Conservation (phyloP, 2,113 vertebrate species). For the Laterallus jamaicensis region DNA sequence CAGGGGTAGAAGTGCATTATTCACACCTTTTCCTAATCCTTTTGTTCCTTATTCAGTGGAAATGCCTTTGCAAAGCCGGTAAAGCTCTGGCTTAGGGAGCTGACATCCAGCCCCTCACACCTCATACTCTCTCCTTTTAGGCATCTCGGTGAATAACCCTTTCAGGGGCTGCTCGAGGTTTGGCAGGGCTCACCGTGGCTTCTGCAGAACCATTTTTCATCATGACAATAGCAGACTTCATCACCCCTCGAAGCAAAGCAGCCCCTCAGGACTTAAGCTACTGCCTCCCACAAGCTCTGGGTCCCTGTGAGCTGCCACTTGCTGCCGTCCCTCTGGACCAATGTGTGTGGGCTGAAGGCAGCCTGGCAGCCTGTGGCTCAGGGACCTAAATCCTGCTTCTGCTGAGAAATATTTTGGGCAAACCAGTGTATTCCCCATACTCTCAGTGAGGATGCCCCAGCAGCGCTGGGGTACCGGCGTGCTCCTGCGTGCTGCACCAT, state of each 20-base stretch:
- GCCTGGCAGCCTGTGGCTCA: background rate
- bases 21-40: slow-evolving; percentile 55
- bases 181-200: accelerated
- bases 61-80: background rate
- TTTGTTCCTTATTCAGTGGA: slow-evolving; percentile 26
- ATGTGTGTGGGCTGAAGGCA: background rate
- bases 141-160: accelerated
- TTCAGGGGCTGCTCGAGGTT: background rate
- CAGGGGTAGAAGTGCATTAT: slow-evolving; percentile 48
- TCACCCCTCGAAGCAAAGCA: background rate
- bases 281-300: background rate
- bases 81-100: background rate
- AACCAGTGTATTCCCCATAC: accelerated
- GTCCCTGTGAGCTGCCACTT: accelerated
- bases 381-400: background rate
- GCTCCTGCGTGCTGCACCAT: too few relatives aligned
- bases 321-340: accelerated
- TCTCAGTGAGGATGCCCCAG: accelerated
- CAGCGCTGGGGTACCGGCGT: accelerated
- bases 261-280: too few relatives aligned
- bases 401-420: background rate
- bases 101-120: background rate
- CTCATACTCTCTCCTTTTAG: accelerated
- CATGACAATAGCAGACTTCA: accelerated
- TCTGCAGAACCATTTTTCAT: background rate